These are phyloP conservation scores for Onychomys torridus DNA, from an alignment of 2,797 vertebrate species.

Conservation along the genomic window DNA sequence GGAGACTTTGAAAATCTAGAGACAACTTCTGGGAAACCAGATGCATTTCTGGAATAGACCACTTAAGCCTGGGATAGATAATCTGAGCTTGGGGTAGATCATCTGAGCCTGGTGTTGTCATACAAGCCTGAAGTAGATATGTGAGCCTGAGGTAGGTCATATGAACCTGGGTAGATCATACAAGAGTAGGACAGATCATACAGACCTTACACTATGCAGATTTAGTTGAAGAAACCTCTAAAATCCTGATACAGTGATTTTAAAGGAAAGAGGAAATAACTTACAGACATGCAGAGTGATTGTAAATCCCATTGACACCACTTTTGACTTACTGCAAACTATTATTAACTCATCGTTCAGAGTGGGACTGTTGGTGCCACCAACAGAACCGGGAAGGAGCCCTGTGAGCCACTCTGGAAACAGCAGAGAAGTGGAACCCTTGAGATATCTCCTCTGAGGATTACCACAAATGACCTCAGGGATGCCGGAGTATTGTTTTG, in stretches of 20 bases:
- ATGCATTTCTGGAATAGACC: background rate
- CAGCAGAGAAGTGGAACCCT: conserved; percentile 7
- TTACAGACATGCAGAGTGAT: conserved; percentile 49
- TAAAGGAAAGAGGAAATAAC: background rate
- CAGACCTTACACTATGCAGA: background rate
- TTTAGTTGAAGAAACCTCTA: background rate
- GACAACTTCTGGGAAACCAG: background rate
- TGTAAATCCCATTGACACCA: conserved; percentile 28
- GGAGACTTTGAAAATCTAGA: background rate
- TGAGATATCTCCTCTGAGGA: conserved; percentile 44
- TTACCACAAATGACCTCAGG: conserved; percentile 69
- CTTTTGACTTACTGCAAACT: conserved; percentile 59
- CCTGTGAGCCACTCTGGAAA: background rate
- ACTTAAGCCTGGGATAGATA: background rate
- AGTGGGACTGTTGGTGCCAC: background rate
- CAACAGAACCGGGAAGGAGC: conserved; percentile 1
- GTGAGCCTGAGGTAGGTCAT: background rate
- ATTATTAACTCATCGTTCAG: conserved; percentile 25
- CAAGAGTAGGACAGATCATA: background rate
- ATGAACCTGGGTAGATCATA: background rate
- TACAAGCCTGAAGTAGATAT: too few relatives aligned
- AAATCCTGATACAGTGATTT: background rate
- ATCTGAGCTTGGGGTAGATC: too few relatives aligned
- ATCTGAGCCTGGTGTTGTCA: background rate
- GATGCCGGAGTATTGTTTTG: conserved; percentile 58